Evolutionary conservation across 2,888 invertebrate genomes (phyloP), one percentile per base, ranked within the genome.

Genomic region (Marasmarcha lunaedactyla): DNA sequence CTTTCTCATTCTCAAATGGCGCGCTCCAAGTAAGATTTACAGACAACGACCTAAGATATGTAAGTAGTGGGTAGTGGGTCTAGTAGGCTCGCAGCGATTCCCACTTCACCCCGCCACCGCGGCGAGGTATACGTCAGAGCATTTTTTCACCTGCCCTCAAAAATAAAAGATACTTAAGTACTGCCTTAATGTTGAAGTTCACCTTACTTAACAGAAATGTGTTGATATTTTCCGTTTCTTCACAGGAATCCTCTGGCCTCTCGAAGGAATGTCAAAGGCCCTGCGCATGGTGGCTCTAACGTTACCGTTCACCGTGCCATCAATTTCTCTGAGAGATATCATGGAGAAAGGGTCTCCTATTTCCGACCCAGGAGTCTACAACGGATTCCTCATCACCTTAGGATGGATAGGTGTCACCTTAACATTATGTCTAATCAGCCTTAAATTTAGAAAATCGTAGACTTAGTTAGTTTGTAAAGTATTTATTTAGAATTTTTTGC

Each of bases 261-360:
- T 89, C 40, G 89, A 89, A 64, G 88, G 88, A 5, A 89, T 91
- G 90, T 88, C 90, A 0, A 57, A 65, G 12, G 57, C 71, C 0
- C 66, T 92, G 0, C 81, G 85, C 38, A 85, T 87, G 50, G 41
- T 93, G 33, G 89, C 92, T 3, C 73, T 88, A 37, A 62, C 79
- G 1, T 76, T 94, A 2, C 96, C 96, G 0, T 91, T 93, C 60
- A 96, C 95, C 0, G 71, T 93, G 39, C 90, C 94, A 0, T 88
- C 92, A 0, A 87, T 88, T 45, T 89, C 94, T 0, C 81, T 95
- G 39, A 78, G 95, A 44, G 89, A 89, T 51, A 85, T 95, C 40
- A 84, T 93, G 54, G 89, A 90, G 44, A 90, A 91, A 60, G 95
- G 94, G 0, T 89, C 90, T 79, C 65, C 86, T 1, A 73, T 94